Evolutionary conservation across 2,113 vertebrate genomes (phyloP).

Genomic region (Thinocorus orbignyianus): DNA sequence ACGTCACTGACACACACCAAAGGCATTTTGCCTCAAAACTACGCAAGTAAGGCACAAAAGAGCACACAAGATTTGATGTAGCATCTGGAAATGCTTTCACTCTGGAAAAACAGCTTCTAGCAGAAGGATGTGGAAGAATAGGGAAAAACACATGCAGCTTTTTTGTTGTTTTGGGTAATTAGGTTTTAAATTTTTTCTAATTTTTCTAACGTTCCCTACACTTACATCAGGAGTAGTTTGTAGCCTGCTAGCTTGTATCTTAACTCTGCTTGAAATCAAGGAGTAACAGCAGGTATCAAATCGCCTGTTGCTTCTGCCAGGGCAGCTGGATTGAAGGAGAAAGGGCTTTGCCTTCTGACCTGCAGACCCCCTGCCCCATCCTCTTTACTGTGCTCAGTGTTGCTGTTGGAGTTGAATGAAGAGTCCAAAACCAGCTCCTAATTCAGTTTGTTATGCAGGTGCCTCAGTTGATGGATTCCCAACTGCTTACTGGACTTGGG

Average conservation of each 20-base stretch:
- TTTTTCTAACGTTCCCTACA: conserved; percentile 13
- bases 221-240: neutral
- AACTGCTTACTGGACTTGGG: neutral
- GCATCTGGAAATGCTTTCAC: neutral
- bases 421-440: neutral
- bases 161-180: neutral
- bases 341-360: neutral
- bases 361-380: neutral
- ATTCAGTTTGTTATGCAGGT: neutral
- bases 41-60: neutral
- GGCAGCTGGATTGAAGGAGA: conserved; percentile 13
- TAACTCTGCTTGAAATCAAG: neutral
- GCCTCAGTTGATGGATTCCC: neutral
- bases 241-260: neutral
- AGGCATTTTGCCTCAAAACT: neutral
- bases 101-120: neutral
- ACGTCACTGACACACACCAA: neutral
- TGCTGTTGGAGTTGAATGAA: neutral
- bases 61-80: neutral
- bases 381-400: neutral
- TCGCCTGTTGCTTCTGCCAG: neutral
- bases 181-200: neutral
- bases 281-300: neutral
- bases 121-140: conserved; percentile 11
- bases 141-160: neutral